These are phyloP conservation scores for Dolomedes plantarius DNA, from an alignment of 2,888 invertebrate genomes.

Conservation along the genomic window DNA sequence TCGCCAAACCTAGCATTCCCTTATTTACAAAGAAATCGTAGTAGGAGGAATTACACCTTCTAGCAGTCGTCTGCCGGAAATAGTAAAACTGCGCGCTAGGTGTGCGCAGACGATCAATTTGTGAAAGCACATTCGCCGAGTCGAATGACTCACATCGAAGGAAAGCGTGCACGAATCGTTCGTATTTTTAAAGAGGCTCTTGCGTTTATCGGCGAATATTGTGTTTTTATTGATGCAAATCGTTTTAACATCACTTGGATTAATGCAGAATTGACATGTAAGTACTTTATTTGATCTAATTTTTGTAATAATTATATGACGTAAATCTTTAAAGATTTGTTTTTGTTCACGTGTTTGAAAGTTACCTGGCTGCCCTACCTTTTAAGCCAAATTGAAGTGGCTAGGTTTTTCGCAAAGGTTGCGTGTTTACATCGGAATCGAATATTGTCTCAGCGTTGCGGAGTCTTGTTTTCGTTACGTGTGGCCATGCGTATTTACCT, in stretches of 20 bases:
- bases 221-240: background rate
- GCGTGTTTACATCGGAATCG: conserved; percentile 41
- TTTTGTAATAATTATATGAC: too few relatives aligned
- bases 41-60: conserved; percentile 43
- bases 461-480: too few relatives aligned
- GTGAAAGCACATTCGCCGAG: conserved; percentile 39
- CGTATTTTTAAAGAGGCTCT: background rate
- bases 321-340: background rate
- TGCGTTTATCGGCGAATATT: background rate
- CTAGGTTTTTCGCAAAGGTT: background rate
- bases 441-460: background rate
- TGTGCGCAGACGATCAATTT: conserved; percentile 40
- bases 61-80: conserved; percentile 63
- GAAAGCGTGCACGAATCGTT: conserved; percentile 45
- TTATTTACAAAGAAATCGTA: conserved; percentile 17
- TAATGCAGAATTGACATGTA: conserved; percentile 5
- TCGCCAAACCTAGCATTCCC: conserved; percentile 21
- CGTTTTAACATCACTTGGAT: background rate
- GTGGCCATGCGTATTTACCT: too few relatives aligned
- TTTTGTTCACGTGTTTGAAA: background rate
- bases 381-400: background rate
- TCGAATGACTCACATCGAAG: conserved; percentile 64
- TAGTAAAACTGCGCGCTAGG: conserved; percentile 66
- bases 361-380: conserved; percentile 3
- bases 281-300: background rate